Base-by-base conservation (phyloP, 2,797 vertebrate genomes). In the Sebastes reedi region DNA sequence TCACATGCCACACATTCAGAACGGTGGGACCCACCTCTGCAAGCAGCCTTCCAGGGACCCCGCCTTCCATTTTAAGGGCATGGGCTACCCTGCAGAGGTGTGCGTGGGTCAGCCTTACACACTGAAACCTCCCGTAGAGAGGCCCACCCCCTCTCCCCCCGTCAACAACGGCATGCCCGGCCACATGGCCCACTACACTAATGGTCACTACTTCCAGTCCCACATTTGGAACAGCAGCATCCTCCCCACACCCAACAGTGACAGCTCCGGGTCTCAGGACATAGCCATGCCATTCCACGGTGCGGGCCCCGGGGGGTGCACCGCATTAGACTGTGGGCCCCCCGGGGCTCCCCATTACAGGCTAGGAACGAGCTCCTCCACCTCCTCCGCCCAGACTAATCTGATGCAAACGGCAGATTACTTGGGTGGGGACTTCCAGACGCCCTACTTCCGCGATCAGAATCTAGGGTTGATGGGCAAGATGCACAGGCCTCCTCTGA, bases 261-360 rank as follows among this genome's bases (percentile, higher is more conserved):
- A 99, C 96, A 99, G 98, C 96, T 99, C 98, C 13, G 97, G 98
- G 91, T 99, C 98, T 93, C 99, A 99, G 97, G 98, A 99, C 96
- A 94, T 99, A 88, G 87, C 97, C 88, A 95, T 97, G 97, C 95
- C 97, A 80, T 99, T 98, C 96, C 98, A 99, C 0, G 96, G 96
- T 72, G 96, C 91, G 24, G 94, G 96, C 30, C 92, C 97, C 1
- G 97, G 96, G 83, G 91, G 92, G 70, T 91, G 94, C 83, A 89
- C 94, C 87, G 82, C 93, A 9, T 94, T 98, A 81, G 98, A 99
- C 96, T 99, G 98, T 80, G 95, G 96, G 4, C 97, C 96, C 72
- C 91, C 92, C 32, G 95, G 92, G 88, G 97, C 96, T 88, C 94
- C 97, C 88, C 98, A 98, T 96, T 99, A 97, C 94, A 96, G 97